Evolutionary conservation across 2,888 invertebrate genomes (phyloP).

Genomic region (Steromphala cineraria): DNA sequence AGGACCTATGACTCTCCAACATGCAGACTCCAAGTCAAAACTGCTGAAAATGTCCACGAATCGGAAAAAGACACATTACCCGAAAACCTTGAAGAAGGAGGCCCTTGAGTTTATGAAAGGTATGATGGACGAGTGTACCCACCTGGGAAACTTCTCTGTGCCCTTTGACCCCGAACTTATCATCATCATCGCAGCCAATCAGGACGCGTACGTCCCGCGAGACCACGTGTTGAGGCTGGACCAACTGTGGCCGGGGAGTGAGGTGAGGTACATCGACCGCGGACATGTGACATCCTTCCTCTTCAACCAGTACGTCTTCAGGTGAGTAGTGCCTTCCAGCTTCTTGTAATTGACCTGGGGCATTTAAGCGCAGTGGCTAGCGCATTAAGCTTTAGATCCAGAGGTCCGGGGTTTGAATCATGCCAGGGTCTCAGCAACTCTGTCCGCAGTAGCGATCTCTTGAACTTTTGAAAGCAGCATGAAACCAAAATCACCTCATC

Average conservation of each 20-base stretch:
- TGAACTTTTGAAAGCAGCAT: too few relatives aligned
- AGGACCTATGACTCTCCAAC: conserved; percentile 26
- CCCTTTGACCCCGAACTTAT: conserved; percentile 90
- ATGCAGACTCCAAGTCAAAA: conserved; percentile 33
- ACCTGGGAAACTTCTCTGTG: conserved; percentile 92
- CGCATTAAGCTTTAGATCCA: too few relatives aligned
- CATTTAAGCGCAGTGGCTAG: too few relatives aligned
- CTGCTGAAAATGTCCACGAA: conserved; percentile 7
- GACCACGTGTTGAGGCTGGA: conserved; percentile 87
- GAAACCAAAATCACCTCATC: too few relatives aligned
- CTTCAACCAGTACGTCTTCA: conserved; percentile 89
- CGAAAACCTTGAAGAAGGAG: conserved; percentile 76
- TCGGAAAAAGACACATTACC: neutral
- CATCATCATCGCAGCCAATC: conserved; percentile 91
- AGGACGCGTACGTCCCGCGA: conserved; percentile 90
- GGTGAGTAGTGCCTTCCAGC: conserved; percentile 78
- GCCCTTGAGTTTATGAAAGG: conserved; percentile 95
- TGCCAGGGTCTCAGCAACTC: too few relatives aligned
- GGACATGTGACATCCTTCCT: conserved; percentile 85
- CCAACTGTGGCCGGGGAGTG: conserved; percentile 94
- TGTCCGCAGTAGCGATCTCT: too few relatives aligned
- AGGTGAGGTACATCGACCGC: conserved; percentile 89
- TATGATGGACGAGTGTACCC: conserved; percentile 99
- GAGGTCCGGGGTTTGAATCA: too few relatives aligned
- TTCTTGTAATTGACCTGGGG: neutral